Base-by-base conservation (phyloP, 2,888 invertebrate species). In the Sycophila texana region DNA sequence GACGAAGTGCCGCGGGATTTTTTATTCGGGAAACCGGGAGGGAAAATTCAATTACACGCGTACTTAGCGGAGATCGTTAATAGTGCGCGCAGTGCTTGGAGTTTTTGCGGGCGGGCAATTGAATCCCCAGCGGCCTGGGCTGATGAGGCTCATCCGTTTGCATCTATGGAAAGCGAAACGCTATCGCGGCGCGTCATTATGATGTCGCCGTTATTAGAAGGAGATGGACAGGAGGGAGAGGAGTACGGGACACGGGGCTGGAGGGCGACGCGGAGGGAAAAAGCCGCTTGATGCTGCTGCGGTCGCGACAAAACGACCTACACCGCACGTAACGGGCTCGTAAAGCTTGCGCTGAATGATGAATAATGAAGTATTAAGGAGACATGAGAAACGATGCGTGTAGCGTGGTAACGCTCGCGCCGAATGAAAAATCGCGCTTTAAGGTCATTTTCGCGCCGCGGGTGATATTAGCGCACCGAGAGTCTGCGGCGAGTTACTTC, bases 311-410 rank as follows among this genome's bases (percentile, higher is more conserved):
- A 63, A 20, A 68, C 73, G 63, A 39, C 63, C 49, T 39, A 49
- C 58, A 60, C 71, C 72, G 61, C 67, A 72, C 68, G 76, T 76
- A 76, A 80, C 76, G 30, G 76, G 73, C 77, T 77, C 80, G 65
- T 80, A 80, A 80, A 80, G 77, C 74, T 39, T 4, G 55, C 55
- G 58, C 58, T 73, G 76, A 80, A 77, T 77, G 80, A 80, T 80
- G 80, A 80, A 80, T 80, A 80, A 80, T 80, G 80, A 80, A 80
- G 80, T 74, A 80, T 80, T 77, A 80, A 80, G 70, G 80, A 80
- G 80, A 80, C 80, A 77, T 77, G 80, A 74, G 77, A 80, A 80
- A 80, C 80, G 80, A 76, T 67, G 76, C 75, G 75, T 66, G 68
- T 53, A 66, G 77, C 72, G 47, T 26, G 39, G n/a, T 68, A 75